Conservation (phyloP, 64 coral and sea anemone genomes). For the Dendrophyllia cribrosa region DNA sequence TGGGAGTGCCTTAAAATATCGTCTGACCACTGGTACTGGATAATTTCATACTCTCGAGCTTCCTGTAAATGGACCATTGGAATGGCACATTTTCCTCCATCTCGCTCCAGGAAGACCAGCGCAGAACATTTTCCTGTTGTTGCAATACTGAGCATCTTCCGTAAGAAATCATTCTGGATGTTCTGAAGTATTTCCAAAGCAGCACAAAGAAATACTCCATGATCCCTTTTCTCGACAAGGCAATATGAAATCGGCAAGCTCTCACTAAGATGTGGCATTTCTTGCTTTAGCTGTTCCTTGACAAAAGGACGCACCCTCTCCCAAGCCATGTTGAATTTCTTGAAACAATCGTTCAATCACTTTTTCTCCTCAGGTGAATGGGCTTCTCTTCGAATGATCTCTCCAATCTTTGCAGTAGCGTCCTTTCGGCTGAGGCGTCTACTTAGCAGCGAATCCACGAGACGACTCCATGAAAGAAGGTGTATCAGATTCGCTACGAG, state of each 20-base stretch:
- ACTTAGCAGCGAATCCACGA: conserved; percentile 65
- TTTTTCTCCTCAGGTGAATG: background rate
- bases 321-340: conserved; percentile 78
- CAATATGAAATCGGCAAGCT: conserved; percentile 73
- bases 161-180: conserved; percentile 84
- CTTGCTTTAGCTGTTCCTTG: background rate
- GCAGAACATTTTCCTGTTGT: conserved; percentile 71
- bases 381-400: conserved; percentile 69
- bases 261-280: conserved; percentile 69
- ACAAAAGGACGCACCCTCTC: conserved; percentile 55
- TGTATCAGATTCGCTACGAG: conserved; percentile 44
- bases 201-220: conserved; percentile 66
- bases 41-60: conserved; percentile 85
- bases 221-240: conserved; percentile 66
- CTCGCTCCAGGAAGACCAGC: conserved; percentile 63
- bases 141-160: conserved; percentile 71
- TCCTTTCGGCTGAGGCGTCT: conserved; percentile 76
- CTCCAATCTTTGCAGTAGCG: conserved; percentile 51
- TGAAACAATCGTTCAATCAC: conserved; percentile 53
- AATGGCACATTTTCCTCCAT: conserved; percentile 23
- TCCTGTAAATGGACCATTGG: conserved; percentile 74
- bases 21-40: conserved; percentile 85
- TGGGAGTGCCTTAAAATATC: conserved; percentile 75
- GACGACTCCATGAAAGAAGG: conserved; percentile 76
- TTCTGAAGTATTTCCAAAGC: conserved; percentile 65